Percentiles rank a stretch among this genome's conserved stretches.
Conservation (phyloP, 2,113 vertebrate species). For the Pituophis catenifer region DNA sequence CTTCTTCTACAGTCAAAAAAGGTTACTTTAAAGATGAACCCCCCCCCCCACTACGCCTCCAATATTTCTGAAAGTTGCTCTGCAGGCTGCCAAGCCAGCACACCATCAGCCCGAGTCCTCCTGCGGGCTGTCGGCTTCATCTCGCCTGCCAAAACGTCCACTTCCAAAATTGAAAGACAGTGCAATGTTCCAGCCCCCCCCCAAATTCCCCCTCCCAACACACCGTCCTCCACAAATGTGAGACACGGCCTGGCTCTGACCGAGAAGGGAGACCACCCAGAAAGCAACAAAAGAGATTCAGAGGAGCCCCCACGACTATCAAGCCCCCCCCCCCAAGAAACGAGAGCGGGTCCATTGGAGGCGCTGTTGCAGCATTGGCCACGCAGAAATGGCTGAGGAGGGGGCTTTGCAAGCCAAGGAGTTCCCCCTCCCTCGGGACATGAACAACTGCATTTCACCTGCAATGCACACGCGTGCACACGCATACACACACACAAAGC, state of each 20-base stretch:
- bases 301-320: neutral
- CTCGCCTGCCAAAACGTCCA: conserved; percentile 7
- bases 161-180: neutral
- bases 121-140: too few species aligned
- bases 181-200: neutral
- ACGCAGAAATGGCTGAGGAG: neutral
- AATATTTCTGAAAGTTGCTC: neutral
- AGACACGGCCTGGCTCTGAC: neutral
- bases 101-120: neutral
- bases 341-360: neutral
- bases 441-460: conserved; percentile 26
- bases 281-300: neutral
- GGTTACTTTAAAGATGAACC: neutral
- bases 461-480: conserved; percentile 10
- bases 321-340: neutral
- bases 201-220: neutral
- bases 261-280: neutral
- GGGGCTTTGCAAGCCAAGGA: neutral
- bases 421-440: neutral
- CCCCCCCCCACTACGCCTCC: accelerated
- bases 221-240: neutral
- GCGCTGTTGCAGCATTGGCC: neutral
- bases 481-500: conserved; percentile 14
- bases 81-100: neutral
- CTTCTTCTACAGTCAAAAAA: conserved; percentile 56